Evolutionary conservation across 2,888 invertebrate genomes (phyloP), one percentile per base, ranked within the genome.

Genomic region (Epirrhoe alternata): DNA sequence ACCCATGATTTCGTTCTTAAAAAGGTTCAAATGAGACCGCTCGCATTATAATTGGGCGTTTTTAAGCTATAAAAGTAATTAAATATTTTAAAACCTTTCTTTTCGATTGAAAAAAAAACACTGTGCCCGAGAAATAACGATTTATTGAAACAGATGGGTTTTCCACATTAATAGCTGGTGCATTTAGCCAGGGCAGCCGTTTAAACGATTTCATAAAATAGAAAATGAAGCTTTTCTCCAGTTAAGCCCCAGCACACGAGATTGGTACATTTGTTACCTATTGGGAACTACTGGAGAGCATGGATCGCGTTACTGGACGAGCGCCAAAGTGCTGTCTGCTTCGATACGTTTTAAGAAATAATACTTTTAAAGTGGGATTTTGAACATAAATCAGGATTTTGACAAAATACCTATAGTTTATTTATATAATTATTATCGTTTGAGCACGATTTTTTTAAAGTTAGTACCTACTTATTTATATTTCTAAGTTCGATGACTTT

Each of bases 291-390:
- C 38, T 16, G 47, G 47, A 55, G 16, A 52, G 45, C 14, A 57
- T 31, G 64, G 10, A 72, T 70, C 60, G 62, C 66, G 6, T 49
- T 61, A 58, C 77, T 79, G 80, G 77, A 75, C 52, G 33, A 12
- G 53, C 56, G 72, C 75, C 78, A 78, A 79, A 75, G 71, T 74
- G 69, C 58, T 71, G 66, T 73, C 72, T 63, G 71, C 66, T 70
- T 33, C 55, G 47, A 63, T 47, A 56, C 61, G 61, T 68, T 62
- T 50, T 55, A 57, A 65, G 63, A 73, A 69, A 68, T 38, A 55
- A 62, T 33, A 52, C 31, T 12, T 45, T 45, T 2, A 50, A 35
- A 14, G 7, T 24, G n/a, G 33, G 14, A 16, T 30, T 10, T 7
- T 6, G 47, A 47, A 47, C 14, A 47, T 14, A 16, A 47, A 47